Evolutionary conservation across 2,797 vertebrate species (phyloP), one percentile per base, ranked within the genome.

Genomic region (Macrochelys suwanniensis): DNA sequence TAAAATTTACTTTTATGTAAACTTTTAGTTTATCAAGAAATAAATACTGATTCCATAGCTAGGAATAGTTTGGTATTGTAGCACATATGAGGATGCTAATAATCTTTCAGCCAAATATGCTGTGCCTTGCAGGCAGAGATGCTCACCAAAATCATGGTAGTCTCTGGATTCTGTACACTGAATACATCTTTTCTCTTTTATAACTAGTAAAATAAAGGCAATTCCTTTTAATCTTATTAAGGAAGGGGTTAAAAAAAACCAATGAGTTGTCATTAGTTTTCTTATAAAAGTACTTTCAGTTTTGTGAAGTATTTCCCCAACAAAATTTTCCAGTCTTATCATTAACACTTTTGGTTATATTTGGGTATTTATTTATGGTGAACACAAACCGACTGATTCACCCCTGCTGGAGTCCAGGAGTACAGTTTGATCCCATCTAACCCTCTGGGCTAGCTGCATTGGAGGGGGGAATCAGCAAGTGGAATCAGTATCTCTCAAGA

Each of bases 271-370:
- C 13, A 33, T 61, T 31, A 61, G 59, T 61, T 61, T 61, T 61
- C 37, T 89, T 33, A 81, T 68, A 8, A 6, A 89, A 49, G 8
- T 80, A 61, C 59, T 59, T 88, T 47, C 2, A 77, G 23, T 80
- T 83, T 71, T 50, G 59, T 51, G 23, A 89, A 80, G 56, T 19
- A 26, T 61, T 51, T 85, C 51, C 31, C 31, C 54, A 82, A 45
- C 21, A 83, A 47, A 77, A 59, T 49, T 17, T 23, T 33, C n/a
- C 50, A 78, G 21, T 92, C n/a, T 56, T 53, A 15, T 6, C 33
- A n/a, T 59, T 51, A 37, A 51, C 17, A 61, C 21, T 25, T 26
- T 11, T 23, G 19, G 3, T 54, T 25, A 50, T 0, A 0, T 42
- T 26, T 50, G 50, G 37, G 57, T 80, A 45, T 59, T 15, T 2